Conservation (phyloP, 1,140 invertebrate genomes). For the Melipona quadrifasciata region DNA sequence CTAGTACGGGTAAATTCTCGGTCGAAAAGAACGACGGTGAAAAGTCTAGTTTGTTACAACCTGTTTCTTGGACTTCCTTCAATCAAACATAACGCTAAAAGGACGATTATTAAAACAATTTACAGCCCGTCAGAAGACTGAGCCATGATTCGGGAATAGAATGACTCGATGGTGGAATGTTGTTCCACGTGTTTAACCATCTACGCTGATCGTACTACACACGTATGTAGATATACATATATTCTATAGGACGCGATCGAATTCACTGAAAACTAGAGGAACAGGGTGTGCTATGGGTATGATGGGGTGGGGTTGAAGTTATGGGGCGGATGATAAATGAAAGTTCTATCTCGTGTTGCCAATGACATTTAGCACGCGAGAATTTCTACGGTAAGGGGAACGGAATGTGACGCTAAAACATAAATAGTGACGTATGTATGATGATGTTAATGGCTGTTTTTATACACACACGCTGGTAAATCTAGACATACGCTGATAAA, state of each 20-base stretch:
- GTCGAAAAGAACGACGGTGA: too few relatives aligned
- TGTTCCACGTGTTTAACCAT: background rate
- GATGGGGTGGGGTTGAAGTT: background rate
- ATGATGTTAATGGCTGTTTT: slow-evolving; percentile 68
- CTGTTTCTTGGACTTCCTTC: too few relatives aligned
- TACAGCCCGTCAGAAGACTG: too few relatives aligned
- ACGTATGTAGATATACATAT: background rate
- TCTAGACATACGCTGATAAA: slow-evolving; percentile 48
- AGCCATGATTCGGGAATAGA: background rate
- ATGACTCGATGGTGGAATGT: background rate
- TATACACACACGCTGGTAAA: slow-evolving; percentile 53
- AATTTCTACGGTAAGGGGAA: slow-evolving; percentile 45
- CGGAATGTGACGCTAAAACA: slow-evolving; percentile 64
- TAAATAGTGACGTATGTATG: slow-evolving; percentile 67
- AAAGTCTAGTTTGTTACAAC: too few relatives aligned
- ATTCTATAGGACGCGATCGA: slow-evolving; percentile 2
- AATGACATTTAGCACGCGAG: slow-evolving; percentile 26
- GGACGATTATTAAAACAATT: too few relatives aligned
- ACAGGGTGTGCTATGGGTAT: background rate
- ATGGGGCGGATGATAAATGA: slow-evolving; percentile 26
- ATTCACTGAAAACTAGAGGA: slow-evolving; percentile 10
- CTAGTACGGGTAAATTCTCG: too few relatives aligned
- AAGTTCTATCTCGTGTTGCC: slow-evolving; percentile 33
- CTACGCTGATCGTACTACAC: background rate
- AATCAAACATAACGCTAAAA: too few relatives aligned